A percentile compares a stretch with the other conserved stretches of the same genome.
Conservation (phyloP, 2,888 invertebrate species). For the Deilephila porcellus region DNA sequence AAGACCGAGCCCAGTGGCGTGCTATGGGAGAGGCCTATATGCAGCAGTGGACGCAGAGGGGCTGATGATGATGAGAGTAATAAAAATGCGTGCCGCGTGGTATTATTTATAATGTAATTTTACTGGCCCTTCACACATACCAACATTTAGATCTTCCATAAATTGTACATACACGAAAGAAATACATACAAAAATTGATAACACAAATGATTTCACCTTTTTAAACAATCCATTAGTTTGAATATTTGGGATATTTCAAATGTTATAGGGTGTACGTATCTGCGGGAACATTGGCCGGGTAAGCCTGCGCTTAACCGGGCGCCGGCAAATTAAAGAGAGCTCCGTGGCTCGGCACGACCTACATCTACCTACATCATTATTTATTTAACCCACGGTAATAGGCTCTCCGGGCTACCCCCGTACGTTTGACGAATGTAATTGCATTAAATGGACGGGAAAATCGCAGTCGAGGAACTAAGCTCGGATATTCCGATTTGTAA, state of each 20-base stretch:
- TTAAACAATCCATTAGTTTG: too few relatives aligned
- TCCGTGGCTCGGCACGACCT: constrained; percentile 1
- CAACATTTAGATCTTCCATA: background rate
- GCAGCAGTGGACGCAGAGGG: too few relatives aligned
- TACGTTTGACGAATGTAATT: background rate
- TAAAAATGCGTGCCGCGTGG: too few relatives aligned
- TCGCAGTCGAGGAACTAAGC: background rate
- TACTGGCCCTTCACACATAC: background rate
- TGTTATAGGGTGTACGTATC: background rate
- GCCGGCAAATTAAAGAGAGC: constrained; percentile 3
- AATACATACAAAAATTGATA: background rate
- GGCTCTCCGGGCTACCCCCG: background rate
- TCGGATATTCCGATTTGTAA: background rate
- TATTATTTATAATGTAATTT: background rate
- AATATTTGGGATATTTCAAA: background rate
- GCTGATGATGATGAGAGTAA: background rate
- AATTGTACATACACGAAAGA: background rate
- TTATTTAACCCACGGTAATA: constrained; percentile 11
- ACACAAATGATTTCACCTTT: background rate
- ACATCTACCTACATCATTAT: constrained; percentile 4
- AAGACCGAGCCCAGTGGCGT: too few relatives aligned
- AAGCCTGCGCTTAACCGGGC: background rate
- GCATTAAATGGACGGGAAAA: constrained; percentile 18
- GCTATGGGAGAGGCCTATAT: too few relatives aligned
- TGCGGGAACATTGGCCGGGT: background rate